Evolutionary conservation across 2,888 invertebrate genomes (phyloP), one percentile per base, ranked within the genome.

Genomic region (Steinernema carpocapsae): DNA sequence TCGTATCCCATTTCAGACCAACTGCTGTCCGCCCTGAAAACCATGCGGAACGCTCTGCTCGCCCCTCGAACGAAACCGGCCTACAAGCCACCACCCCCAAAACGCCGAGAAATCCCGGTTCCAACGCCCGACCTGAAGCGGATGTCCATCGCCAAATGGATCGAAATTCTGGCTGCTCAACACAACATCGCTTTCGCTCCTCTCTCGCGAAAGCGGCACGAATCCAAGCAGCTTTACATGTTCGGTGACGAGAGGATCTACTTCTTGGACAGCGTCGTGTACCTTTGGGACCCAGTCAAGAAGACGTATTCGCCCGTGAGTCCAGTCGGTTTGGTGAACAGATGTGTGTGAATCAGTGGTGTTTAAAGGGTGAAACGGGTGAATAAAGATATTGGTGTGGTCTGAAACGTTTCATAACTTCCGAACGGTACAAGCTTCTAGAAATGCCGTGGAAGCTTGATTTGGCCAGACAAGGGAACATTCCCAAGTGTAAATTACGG

Each of bases 181-280:
- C 56, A 56, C 56, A 17, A 56, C 26, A 56, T 56, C 22, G 56
- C 56, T 6, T 56, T 56, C 26, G 56, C 56, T 4, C 56, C 56
- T 4, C 3, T 56, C 22, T 22, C 56, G 6, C 24, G 56, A 56
- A 56, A 56, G 26, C 56, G 56, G 6, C 22, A 19, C 56, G 56
- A 56, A 26, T 56, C 56, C 7, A 3, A 56, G 24, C 56, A 56
- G 56, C 56, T 56, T 14, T 56, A 56, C 26, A 22, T 14, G 12
- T 19, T 56, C 6, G 56, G 56, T 26, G 56, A 56, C 26, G 56
- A 56, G 26, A 3, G 26, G 26, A 24, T 56, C 3, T 56, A 56
- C 56, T 56, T 56, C 26, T 26, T 26, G 22, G 56, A 56, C 26
- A 56, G 26, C 12, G 56, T 56, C 56, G 56, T 56, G 7, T 56